Conservation (phyloP, 2,888 invertebrate genomes). For the Sabatieria punctata region DNA sequence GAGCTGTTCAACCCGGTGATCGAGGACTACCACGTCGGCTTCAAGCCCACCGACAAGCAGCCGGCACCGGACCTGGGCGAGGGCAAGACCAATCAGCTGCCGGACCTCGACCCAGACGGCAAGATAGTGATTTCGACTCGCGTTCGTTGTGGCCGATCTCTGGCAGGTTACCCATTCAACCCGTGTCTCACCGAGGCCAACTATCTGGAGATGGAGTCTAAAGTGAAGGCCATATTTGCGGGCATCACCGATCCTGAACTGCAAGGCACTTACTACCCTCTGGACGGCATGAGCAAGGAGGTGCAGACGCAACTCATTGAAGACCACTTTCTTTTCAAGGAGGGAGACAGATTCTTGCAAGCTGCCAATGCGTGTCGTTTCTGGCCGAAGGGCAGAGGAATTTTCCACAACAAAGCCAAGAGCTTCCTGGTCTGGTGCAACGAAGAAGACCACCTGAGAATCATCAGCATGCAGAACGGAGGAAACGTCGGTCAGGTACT, state of each 20-base stretch:
- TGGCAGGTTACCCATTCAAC: slow-evolving; percentile 86
- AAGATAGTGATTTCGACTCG: slow-evolving; percentile 85
- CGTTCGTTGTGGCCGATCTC: slow-evolving; percentile 72
- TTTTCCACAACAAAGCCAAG: slow-evolving; percentile 59
- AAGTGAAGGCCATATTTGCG: slow-evolving; percentile 37
- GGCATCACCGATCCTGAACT: slow-evolving; percentile 23
- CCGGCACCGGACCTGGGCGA: slow-evolving; percentile 76
- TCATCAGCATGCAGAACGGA: slow-evolving; percentile 53
- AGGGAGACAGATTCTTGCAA: slow-evolving; percentile 20
- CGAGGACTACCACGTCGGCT: slow-evolving; percentile 82
- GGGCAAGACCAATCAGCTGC: slow-evolving; percentile 60
- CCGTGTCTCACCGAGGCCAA: slow-evolving; percentile 87
- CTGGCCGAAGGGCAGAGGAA: slow-evolving; percentile 75
- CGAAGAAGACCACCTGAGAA: slow-evolving; percentile 70
- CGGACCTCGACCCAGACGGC: slow-evolving; percentile 66
- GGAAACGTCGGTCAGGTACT: slow-evolving; percentile 60
- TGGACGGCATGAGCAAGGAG: slow-evolving; percentile 54
- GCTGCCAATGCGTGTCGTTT: slow-evolving; percentile 37
- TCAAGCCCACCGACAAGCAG: slow-evolving; percentile 69
- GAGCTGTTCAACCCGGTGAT: slow-evolving; percentile 90
- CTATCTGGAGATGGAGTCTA: slow-evolving; percentile 90
- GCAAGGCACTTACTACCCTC: slow-evolving; percentile 31
- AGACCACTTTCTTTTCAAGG: slow-evolving; percentile 65
- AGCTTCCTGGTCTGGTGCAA: slow-evolving; percentile 78
- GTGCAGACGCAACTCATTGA: slow-evolving; percentile 89